A percentile compares a stretch with the other conserved stretches of the same genome.
These are phyloP conservation scores for Erethizon dorsatum DNA, from an alignment of 2,797 vertebrate genomes.

Conservation along the genomic window DNA sequence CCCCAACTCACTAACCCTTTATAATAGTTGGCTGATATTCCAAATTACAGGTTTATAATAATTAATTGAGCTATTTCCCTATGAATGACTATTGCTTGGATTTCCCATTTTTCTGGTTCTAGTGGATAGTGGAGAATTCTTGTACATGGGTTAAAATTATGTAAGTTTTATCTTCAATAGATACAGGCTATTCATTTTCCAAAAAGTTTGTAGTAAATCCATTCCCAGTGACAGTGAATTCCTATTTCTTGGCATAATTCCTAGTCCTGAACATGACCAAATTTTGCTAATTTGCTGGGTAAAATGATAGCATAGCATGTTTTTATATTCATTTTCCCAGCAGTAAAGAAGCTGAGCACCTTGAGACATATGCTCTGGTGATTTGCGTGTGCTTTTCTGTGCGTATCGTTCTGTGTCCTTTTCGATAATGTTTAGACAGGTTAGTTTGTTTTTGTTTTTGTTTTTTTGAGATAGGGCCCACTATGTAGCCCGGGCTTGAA, in stretches of 20 bases:
- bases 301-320: background rate
- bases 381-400: background rate
- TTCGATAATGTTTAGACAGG: background rate
- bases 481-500: background rate
- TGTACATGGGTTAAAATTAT: background rate
- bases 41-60: background rate
- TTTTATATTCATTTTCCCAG: background rate
- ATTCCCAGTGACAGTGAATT: background rate
- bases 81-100: background rate
- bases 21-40: background rate
- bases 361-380: fast-evolving
- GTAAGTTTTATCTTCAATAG: slow-evolving; percentile 1
- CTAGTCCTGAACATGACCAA: background rate
- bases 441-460: background rate
- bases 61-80: background rate
- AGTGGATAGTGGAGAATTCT: background rate
- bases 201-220: background rate
- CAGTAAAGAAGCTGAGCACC: background rate
- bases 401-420: background rate
- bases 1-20: background rate
- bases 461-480: background rate
- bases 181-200: background rate
- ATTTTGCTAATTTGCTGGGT: background rate
- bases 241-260: background rate
- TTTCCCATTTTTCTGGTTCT: background rate